Evolutionary conservation across 1,140 invertebrate species (phyloP).

Genomic region (Gryllus bimaculatus): DNA sequence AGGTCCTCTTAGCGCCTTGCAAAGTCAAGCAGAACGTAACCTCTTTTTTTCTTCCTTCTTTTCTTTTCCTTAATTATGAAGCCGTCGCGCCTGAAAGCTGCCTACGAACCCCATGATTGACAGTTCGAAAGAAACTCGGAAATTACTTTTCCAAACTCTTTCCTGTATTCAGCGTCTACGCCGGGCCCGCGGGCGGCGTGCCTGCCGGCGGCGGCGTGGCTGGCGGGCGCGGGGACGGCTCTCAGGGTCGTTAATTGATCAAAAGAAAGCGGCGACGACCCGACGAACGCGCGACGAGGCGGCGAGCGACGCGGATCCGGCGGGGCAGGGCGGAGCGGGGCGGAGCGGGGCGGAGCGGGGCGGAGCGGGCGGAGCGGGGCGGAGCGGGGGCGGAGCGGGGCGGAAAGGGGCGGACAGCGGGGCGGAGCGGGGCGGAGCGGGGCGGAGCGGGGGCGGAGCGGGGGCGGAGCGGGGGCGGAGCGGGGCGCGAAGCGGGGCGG

Average conservation of each 20-base stretch:
- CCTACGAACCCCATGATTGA: conserved; percentile 6
- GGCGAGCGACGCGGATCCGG: background rate
- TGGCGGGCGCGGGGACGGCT: too few relatives aligned
- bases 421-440: too few relatives aligned
- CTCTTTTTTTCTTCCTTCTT: background rate
- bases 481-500: too few relatives aligned
- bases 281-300: background rate
- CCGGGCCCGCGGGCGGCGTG: background rate
- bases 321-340: too few relatives aligned
- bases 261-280: conserved; percentile 11
- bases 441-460: too few relatives aligned
- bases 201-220: background rate
- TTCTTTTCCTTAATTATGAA: background rate
- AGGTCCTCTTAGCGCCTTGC: background rate
- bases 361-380: too few relatives aligned
- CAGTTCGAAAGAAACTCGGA: conserved; percentile 15
- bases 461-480: too few relatives aligned
- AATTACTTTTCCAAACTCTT: conserved; percentile 17
- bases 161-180: background rate
- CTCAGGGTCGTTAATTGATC: conserved; percentile 11
- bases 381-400: too few relatives aligned
- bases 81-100: background rate
- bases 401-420: too few relatives aligned
- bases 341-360: too few relatives aligned
- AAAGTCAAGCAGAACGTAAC: background rate